Percentiles rank a stretch among this genome's conserved stretches.
Conservation (phyloP, 2,797 vertebrate species). For the Melanotaenia maccullochi region DNA sequence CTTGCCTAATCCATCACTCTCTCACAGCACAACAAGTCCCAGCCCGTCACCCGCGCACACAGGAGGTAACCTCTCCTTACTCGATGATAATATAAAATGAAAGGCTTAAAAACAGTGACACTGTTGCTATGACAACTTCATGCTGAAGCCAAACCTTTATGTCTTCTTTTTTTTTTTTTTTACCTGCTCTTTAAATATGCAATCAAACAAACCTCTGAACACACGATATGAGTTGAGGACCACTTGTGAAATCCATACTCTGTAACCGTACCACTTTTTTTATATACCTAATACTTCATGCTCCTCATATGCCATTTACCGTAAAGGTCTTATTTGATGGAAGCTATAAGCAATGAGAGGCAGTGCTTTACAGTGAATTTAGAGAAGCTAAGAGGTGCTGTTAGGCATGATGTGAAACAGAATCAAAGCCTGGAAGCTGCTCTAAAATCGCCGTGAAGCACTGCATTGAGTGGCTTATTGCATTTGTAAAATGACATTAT, state of each 20-base stretch:
- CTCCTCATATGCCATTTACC: slow-evolving; percentile 57
- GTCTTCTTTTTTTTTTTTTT: background rate
- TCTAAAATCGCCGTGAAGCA: slow-evolving; percentile 64
- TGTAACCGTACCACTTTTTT: slow-evolving; percentile 30
- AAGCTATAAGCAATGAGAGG: slow-evolving; percentile 59
- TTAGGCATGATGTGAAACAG: slow-evolving; percentile 56
- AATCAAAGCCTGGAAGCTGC: slow-evolving; percentile 64
- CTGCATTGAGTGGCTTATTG: slow-evolving; percentile 64
- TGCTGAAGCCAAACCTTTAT: slow-evolving; percentile 29
- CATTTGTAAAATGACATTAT: slow-evolving; percentile 65
- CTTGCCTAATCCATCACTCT: slow-evolving; percentile 77
- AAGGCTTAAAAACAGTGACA: slow-evolving; percentile 54
- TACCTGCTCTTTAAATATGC: slow-evolving; percentile 34
- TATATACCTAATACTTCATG: slow-evolving; percentile 41
- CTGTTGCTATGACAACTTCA: slow-evolving; percentile 68
- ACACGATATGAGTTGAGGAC: slow-evolving; percentile 40
- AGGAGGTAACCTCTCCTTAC: slow-evolving; percentile 54
- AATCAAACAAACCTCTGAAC: slow-evolving; percentile 46
- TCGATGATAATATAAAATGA: slow-evolving; percentile 61
- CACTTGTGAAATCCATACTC: slow-evolving; percentile 52
- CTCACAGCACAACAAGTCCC: slow-evolving; percentile 74
- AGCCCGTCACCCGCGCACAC: slow-evolving; percentile 45
- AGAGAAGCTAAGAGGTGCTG: slow-evolving; percentile 63
- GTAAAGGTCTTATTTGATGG: slow-evolving; percentile 66
- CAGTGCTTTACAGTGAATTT: slow-evolving; percentile 61